phyloP scores from a whole-genome alignment of 1,140 invertebrate species.

The Eriosoma lanigerum region DNA sequence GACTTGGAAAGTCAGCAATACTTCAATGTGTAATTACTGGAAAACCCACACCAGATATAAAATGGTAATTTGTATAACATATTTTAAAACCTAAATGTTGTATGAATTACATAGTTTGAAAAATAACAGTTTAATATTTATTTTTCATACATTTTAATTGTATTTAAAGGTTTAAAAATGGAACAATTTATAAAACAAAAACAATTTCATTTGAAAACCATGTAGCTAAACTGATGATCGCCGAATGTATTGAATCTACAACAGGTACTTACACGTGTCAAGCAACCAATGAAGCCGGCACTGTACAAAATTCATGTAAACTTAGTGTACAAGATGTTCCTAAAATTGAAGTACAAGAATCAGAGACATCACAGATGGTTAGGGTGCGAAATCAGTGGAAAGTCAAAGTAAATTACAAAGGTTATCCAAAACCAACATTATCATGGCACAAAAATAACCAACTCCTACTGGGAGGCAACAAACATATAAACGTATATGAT shows the following conservation, averaged over 20 bases:
- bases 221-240: slow-evolving; percentile 71
- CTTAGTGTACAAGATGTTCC: slow-evolving; percentile 71
- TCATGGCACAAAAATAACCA: slow-evolving; percentile 67
- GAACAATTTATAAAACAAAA: slow-evolving; percentile 58
- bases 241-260: slow-evolving; percentile 66
- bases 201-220: slow-evolving; percentile 70
- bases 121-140: too few species aligned
- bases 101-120: too few species aligned
- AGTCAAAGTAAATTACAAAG: slow-evolving; percentile 65
- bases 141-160: too few species aligned
- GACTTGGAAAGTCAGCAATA: slow-evolving; percentile 65
- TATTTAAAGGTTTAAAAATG: slow-evolving; percentile 60
- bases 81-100: too few species aligned
- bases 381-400: slow-evolving; percentile 66
- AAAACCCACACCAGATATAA: slow-evolving; percentile 78
- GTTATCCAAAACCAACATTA: slow-evolving; percentile 69
- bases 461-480: slow-evolving; percentile 61
- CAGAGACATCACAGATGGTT: slow-evolving; percentile 64
- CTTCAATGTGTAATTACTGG: slow-evolving; percentile 78
- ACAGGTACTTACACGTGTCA: slow-evolving; percentile 72
- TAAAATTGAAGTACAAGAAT: slow-evolving; percentile 65
- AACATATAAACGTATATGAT: slow-evolving; percentile 60
- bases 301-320: slow-evolving; percentile 68
- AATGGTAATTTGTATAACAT: too few species aligned
- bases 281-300: slow-evolving; percentile 73